phyloP scores from a whole-genome alignment of 1,140 invertebrate genomes.

The Spodoptera litura region DNA sequence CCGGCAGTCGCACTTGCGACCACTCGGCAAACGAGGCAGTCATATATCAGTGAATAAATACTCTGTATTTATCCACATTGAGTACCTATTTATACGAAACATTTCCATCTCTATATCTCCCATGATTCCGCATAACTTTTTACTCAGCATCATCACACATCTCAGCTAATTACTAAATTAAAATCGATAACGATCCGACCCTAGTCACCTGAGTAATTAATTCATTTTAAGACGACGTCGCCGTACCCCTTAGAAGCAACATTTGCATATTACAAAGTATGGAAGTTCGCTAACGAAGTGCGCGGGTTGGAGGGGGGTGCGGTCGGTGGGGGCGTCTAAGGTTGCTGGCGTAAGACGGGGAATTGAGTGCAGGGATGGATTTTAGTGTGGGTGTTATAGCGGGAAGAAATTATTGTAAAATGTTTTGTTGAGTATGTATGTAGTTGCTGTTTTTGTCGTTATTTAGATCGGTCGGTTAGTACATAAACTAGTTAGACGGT shows the following conservation, averaged over 20 bases:
- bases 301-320: constrained; percentile 52
- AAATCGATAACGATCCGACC: constrained; percentile 32
- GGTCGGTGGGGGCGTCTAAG: constrained; percentile 65
- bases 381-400: constrained; percentile 22
- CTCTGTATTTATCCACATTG: no score
- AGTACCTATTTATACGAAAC: no score
- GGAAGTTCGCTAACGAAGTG: constrained; percentile 84
- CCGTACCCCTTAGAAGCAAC: constrained; percentile 74
- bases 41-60: no score
- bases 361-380: constrained; percentile 76
- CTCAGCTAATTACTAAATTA: constrained; percentile 28
- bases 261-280: constrained; percentile 86
- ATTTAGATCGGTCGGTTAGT: no score
- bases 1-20: no score
- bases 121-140: neutral
- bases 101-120: neutral
- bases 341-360: constrained; percentile 81
- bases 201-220: constrained; percentile 83
- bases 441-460: no score
- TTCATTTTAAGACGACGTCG: constrained; percentile 84
- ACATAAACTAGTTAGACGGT: no score
- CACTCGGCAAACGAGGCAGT: no score
- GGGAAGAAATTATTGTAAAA: no score
- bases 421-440: no score
- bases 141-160: neutral